phyloP scores from a whole-genome alignment of 2,113 vertebrate species.

The Crotalus helleri region DNA sequence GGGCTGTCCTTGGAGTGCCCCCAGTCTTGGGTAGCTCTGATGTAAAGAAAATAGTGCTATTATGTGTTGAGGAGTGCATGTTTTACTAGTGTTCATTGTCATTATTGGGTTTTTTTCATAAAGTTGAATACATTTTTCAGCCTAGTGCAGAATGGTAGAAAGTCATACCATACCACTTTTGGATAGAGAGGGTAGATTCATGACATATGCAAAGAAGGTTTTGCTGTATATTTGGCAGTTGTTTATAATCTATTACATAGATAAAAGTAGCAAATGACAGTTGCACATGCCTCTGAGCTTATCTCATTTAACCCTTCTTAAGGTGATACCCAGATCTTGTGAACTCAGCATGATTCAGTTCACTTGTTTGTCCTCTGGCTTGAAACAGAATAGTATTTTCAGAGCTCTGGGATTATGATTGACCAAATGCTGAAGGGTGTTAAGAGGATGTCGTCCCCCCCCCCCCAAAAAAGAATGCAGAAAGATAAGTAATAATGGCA shows the following conservation, averaged over 20 bases:
- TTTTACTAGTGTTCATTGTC: background rate
- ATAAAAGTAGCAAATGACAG: constrained; percentile 3
- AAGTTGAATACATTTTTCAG: background rate
- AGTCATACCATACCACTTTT: background rate
- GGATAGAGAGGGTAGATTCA: background rate
- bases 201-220: background rate
- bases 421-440: background rate
- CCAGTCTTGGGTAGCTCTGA: background rate
- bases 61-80: background rate
- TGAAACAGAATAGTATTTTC: background rate
- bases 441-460: background rate
- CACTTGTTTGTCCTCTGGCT: background rate
- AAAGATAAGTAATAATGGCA: background rate
- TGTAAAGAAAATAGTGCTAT: background rate
- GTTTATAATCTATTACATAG: background rate
- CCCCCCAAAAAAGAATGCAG: background rate
- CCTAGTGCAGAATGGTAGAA: background rate
- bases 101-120: background rate
- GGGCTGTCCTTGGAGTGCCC: background rate
- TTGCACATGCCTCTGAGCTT: constrained; percentile 6
- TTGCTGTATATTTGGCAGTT: background rate
- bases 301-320: constrained; percentile 27
- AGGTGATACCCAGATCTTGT: constrained; percentile 12
- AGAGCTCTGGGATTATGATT: background rate
- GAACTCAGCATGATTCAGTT: constrained; percentile 20